These are phyloP conservation scores for Tetraodon nigroviridis DNA, from an alignment of 2,113 vertebrate species.

Conservation along the genomic window DNA sequence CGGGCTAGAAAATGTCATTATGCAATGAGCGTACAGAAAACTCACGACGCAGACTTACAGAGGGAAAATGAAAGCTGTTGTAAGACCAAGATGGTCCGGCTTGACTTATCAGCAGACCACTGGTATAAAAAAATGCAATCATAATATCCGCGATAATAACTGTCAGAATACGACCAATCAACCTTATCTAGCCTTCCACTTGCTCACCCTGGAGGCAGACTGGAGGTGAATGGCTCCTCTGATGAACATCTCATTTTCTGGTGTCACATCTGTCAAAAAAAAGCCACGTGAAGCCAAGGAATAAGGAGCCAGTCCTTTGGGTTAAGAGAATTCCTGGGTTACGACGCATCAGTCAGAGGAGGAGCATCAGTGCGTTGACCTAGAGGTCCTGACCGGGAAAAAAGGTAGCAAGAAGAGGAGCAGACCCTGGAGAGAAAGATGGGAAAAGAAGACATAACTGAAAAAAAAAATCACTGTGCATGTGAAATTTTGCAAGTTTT, in stretches of 20 bases:
- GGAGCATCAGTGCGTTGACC: slow-evolving; percentile 13
- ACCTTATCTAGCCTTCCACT: neutral
- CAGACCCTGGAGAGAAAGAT: slow-evolving; percentile 12
- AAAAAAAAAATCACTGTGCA: slow-evolving; percentile 1
- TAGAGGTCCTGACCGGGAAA: slow-evolving; percentile 33
- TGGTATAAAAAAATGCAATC: neutral
- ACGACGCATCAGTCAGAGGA: slow-evolving; percentile 7
- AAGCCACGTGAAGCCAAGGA: slow-evolving; percentile 8
- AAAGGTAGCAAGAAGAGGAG: slow-evolving; percentile 8
- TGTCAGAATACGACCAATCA: neutral
- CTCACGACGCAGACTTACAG: neutral
- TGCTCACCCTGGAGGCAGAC: neutral
- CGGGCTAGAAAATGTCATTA: neutral
- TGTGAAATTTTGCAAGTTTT: neutral
- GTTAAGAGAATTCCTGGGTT: too few relatives aligned
- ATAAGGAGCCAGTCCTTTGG: slow-evolving; percentile 12
- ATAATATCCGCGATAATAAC: too few relatives aligned
- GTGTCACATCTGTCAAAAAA: slow-evolving; percentile 33
- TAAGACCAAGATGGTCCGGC: neutral
- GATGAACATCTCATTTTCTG: slow-evolving; percentile 17
- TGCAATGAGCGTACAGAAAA: neutral
- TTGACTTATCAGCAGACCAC: neutral
- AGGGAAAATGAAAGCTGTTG: neutral
- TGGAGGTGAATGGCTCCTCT: slow-evolving; percentile 23
- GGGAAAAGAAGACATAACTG: neutral